A percentile compares a stretch with the other conserved stretches of the same genome.
Conservation (phyloP, 2,113 vertebrate genomes). For the Oncorhynchus tshawytscha region DNA sequence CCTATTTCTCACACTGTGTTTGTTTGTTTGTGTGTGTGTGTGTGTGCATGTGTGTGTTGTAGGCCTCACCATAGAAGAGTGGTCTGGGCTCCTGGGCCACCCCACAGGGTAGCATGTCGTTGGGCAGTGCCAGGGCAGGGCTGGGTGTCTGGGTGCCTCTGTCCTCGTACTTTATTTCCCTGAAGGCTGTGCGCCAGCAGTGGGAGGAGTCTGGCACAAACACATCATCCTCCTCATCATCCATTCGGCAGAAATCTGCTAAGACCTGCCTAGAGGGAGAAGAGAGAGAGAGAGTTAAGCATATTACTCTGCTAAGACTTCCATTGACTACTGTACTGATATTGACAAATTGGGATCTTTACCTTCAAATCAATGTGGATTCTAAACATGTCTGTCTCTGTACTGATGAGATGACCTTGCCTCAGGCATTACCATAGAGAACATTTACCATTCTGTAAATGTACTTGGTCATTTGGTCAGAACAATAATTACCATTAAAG, state of each 20-base stretch:
- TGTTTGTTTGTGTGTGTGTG: slow-evolving; percentile 24
- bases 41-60: slow-evolving; percentile 12
- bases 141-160: slow-evolving; percentile 71
- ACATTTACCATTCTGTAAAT: slow-evolving; percentile 16
- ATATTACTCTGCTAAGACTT: no score
- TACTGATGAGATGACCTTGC: slow-evolving; percentile 47
- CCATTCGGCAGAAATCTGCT: slow-evolving; percentile 67
- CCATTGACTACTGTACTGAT: no score
- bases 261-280: slow-evolving; percentile 47
- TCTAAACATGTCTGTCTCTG: not conserved
- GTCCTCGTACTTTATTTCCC: slow-evolving; percentile 75
- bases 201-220: slow-evolving; percentile 58
- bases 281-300: not conserved
- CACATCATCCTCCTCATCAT: slow-evolving; percentile 80
- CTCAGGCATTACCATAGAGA: slow-evolving; percentile 29
- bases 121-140: slow-evolving; percentile 55
- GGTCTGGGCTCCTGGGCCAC: slow-evolving; percentile 70
- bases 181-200: slow-evolving; percentile 62
- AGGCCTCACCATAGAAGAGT: slow-evolving; percentile 74
- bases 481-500: slow-evolving; percentile 46
- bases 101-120: slow-evolving; percentile 76
- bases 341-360: no score
- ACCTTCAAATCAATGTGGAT: not conserved
- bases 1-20: slow-evolving; percentile 14
- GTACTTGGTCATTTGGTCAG: slow-evolving; percentile 22